phyloP scores from a whole-genome alignment of 2,888 invertebrate genomes.

The Disparrhopalites patrizii region DNA sequence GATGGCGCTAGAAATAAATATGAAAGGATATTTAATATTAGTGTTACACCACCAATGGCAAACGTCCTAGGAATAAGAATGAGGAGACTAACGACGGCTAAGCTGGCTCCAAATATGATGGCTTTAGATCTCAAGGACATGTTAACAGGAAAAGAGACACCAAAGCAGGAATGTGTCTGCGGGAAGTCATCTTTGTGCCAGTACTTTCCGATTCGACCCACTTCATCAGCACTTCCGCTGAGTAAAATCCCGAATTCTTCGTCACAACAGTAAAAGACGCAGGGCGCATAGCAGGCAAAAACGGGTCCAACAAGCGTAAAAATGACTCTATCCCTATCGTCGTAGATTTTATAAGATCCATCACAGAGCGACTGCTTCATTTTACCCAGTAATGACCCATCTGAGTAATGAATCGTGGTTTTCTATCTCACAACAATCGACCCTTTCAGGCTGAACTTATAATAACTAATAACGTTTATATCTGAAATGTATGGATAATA shows the following conservation, averaged over 20 bases:
- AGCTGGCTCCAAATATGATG: conserved; percentile 5
- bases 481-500: too few relatives aligned
- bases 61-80: not conserved
- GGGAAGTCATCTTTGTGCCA: conserved; percentile 17
- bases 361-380: conserved; percentile 16
- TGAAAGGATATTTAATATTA: not conserved
- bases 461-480: too few relatives aligned
- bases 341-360: conserved; percentile 5
- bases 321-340: not conserved
- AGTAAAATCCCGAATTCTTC: conserved; percentile 20
- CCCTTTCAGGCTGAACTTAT: too few relatives aligned
- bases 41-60: not conserved
- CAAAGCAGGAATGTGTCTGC: not conserved
- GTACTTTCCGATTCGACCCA: conserved; percentile 14
- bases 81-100: conserved; percentile 6
- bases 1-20: conserved; percentile 13
- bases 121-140: conserved; percentile 17
- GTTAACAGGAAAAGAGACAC: conserved; percentile 2
- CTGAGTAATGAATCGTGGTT: conserved; percentile 2
- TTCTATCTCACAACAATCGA: too few relatives aligned
- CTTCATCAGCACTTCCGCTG: conserved; percentile 11
- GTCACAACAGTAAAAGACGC: conserved; percentile 22
- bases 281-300: conserved; percentile 24
- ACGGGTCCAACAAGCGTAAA: conserved; percentile 21
- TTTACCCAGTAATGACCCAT: not conserved